Conservation (phyloP, 2,888 invertebrate genomes). For the Hypselothyrea guttata region DNA sequence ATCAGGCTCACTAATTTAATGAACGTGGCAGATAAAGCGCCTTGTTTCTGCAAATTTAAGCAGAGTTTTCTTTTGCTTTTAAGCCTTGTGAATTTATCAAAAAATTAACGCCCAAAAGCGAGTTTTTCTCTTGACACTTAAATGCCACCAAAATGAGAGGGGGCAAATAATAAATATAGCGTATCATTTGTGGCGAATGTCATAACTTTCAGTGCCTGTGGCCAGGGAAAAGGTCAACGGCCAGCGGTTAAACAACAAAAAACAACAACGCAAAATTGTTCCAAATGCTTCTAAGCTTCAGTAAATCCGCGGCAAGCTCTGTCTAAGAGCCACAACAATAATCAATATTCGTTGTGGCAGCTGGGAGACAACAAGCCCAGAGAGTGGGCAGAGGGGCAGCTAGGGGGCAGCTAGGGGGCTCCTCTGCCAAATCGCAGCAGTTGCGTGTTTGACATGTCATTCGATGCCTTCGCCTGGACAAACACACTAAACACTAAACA, state of each 20-base stretch:
- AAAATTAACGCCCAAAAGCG: constrained; percentile 50
- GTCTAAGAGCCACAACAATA: constrained; percentile 57
- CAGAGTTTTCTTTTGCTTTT: constrained; percentile 4
- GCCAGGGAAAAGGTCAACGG: constrained; percentile 54
- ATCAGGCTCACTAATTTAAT: constrained; percentile 55
- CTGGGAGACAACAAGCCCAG: constrained; percentile 8
- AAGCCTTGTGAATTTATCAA: constrained; percentile 49
- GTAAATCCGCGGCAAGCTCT: constrained; percentile 64
- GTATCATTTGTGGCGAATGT: constrained; percentile 51
- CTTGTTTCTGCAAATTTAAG: constrained; percentile 9
- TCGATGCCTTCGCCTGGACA: constrained; percentile 49
- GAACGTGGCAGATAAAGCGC: constrained; percentile 20
- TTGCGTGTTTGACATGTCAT: constrained; percentile 74
- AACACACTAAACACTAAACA: constrained; percentile 33
- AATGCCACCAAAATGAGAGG: neutral
- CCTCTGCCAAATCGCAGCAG: constrained; percentile 35
- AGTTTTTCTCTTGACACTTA: too few species aligned
- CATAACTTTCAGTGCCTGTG: constrained; percentile 36
- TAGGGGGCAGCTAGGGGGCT: neutral
- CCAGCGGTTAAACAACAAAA: constrained; percentile 24
- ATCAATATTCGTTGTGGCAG: constrained; percentile 58
- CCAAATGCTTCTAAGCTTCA: constrained; percentile 41
- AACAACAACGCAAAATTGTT: constrained; percentile 12
- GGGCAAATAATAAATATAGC: constrained; percentile 22
- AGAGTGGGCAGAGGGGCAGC: neutral